These are phyloP conservation scores for Raphicerus campestris DNA, from an alignment of 2,113 vertebrate genomes.

Conservation along the genomic window DNA sequence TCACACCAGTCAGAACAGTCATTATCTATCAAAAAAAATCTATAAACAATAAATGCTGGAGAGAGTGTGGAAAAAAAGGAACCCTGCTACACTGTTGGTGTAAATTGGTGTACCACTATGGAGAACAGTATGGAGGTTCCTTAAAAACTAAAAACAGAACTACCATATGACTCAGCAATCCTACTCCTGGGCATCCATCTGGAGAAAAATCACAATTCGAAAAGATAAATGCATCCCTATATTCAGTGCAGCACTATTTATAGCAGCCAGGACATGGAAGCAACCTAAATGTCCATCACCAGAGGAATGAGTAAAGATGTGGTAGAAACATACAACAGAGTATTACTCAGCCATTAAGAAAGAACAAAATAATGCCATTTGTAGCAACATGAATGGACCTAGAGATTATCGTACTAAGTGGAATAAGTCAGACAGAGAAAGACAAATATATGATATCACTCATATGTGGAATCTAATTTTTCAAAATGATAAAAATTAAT, in stretches of 20 bases:
- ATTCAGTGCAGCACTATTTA: not conserved
- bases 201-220: not conserved
- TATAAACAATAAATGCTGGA: not conserved
- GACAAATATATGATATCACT: not conserved
- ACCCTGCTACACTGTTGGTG: not conserved
- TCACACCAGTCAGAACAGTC: not conserved
- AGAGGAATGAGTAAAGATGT: not conserved
- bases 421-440: not conserved
- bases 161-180: not conserved
- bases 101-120: not conserved
- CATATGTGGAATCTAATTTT: not conserved
- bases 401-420: not conserved
- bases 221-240: not conserved
- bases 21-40: not conserved
- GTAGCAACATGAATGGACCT: not conserved
- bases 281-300: not conserved
- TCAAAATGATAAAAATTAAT: not conserved
- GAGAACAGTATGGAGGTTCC: not conserved
- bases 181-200: not conserved
- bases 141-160: not conserved
- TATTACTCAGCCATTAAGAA: not conserved
- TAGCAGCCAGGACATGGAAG: not conserved
- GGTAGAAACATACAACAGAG: not conserved
- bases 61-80: not conserved
- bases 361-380: not conserved